Conservation (phyloP, 2,797 vertebrate genomes). For the Hybognathus amarus region DNA sequence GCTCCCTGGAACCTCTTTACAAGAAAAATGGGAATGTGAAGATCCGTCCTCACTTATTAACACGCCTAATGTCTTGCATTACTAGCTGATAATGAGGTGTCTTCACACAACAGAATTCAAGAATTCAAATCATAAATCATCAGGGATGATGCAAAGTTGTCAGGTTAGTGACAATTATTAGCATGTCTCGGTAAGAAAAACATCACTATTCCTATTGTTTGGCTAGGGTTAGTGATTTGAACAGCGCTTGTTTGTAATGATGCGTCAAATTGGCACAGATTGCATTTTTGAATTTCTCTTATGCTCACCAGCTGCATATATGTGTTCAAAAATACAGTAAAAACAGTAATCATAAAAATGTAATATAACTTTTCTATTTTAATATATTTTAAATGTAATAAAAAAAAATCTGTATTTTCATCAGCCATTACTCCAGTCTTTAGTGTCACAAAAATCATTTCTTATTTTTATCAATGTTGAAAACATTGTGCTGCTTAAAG, state of each 20-base stretch:
- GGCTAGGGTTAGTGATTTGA: neutral
- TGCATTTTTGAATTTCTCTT: too few relatives aligned
- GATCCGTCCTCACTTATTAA: constrained; percentile 30
- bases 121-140: neutral
- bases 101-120: constrained; percentile 14
- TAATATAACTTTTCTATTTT: neutral
- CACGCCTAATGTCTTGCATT: neutral
- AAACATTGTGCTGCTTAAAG: neutral
- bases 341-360: neutral
- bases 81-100: constrained; percentile 18
- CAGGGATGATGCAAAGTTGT: neutral
- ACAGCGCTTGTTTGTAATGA: constrained; percentile 23
- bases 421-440: neutral
- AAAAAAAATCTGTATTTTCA: neutral
- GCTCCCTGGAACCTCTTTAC: constrained; percentile 12
- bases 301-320: neutral
- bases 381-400: neutral
- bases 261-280: neutral
- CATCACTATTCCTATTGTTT: neutral
- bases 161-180: neutral
- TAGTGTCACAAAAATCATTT: neutral
- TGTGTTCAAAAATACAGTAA: neutral
- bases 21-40: constrained; percentile 27
- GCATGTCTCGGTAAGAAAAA: neutral
- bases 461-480: neutral